Evolutionary conservation across 2,888 invertebrate genomes (phyloP), one percentile per base, ranked within the genome.

Genomic region (Diogma glabrata): DNA sequence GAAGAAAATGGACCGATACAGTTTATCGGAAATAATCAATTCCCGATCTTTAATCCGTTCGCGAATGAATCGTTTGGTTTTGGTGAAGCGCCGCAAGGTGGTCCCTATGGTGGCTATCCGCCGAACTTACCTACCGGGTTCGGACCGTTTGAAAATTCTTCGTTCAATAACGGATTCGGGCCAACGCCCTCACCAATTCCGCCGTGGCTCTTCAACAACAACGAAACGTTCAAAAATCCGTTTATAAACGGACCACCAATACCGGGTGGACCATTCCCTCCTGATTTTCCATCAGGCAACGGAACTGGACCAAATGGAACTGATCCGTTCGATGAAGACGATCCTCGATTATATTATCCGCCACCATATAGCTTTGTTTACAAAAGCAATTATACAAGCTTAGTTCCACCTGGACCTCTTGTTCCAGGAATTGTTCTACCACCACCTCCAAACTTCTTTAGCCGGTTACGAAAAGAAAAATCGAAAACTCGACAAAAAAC

Each of bases 361-460:
- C 90, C 90, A 63, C 88, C 89, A 12, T 91, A 91, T 74, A 89
- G 87, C 69, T 87, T 87, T 74, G 83, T 84, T 58, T 89, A 85
- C 69, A 82, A 78, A 65, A 79, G 77, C 64, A 86, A 86, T 65
- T 88, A 89, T 70, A 77, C 82, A 38, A 77, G 76, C 60, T 67
- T 73, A 10, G 87, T 90, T 28, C 82, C 86, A 40, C 85, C 89
- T 1, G 89, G 91, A 46, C 91, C 90, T 1, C 69, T 91, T 54
- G 90, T 91, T 7, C 91, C 91, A 3, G 91, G 90, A 49, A 89
- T 91, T 55, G 83, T 91, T 22, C 69, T 91, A 48, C 90, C 90
- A 3, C 91, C 91, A 7, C 91, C 91, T 2, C 88, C 89, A 1
- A 82, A 90, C 64, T 89, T 90, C 69, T 91, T 91, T 62, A 83